Conservation (phyloP, 2,113 vertebrate genomes). For the Chaetorhynchus papuensis region DNA sequence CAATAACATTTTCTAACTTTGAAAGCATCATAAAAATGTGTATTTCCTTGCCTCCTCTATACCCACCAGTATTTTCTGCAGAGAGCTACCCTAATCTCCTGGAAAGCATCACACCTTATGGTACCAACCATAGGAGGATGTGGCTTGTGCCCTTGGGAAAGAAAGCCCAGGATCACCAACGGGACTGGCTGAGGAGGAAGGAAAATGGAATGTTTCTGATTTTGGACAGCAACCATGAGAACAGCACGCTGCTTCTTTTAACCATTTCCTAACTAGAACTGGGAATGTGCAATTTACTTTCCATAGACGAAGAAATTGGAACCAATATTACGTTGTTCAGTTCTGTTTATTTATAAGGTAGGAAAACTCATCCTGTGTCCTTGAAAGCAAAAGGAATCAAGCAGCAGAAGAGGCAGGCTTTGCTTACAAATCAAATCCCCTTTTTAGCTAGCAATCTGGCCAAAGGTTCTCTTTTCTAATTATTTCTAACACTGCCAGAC, state of each 20-base stretch:
- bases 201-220: not conserved
- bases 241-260: not conserved
- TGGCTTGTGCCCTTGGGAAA: not conserved
- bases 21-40: not conserved
- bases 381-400: not conserved
- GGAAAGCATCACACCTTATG: not conserved
- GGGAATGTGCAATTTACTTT: not conserved
- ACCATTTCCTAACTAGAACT: not conserved
- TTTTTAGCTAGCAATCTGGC: not conserved
- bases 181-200: not conserved
- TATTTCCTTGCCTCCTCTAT: not conserved
- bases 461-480: not conserved
- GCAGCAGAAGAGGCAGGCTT: not conserved
- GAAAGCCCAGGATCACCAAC: not conserved
- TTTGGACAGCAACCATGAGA: not conserved
- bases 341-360: not conserved
- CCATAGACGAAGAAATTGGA: not conserved
- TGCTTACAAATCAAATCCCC: not conserved
- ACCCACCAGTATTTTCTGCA: not conserved
- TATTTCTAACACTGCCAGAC: not conserved
- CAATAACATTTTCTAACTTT: not conserved
- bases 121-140: not conserved
- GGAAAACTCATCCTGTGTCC: not conserved
- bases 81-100: not conserved
- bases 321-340: not conserved